These are phyloP conservation scores for Vidua chalybeata DNA, from an alignment of 2,113 vertebrate species.

Conservation along the genomic window DNA sequence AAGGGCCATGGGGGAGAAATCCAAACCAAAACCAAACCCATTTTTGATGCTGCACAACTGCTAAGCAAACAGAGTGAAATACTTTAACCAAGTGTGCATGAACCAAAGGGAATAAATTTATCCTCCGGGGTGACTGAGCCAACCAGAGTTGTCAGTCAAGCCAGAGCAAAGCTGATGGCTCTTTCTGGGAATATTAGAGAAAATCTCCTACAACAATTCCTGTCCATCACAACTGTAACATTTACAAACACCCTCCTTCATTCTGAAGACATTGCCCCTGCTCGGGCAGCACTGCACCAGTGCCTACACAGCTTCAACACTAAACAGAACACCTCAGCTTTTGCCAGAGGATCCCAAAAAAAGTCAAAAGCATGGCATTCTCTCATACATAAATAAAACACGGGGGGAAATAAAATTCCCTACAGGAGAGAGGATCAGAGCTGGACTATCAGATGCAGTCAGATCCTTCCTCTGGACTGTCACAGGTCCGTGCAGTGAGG, in stretches of 20 bases:
- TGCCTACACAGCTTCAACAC: neutral
- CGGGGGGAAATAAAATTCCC: slow-evolving; percentile 16
- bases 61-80: neutral
- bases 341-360: neutral
- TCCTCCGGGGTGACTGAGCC: neutral
- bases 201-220: slow-evolving; percentile 23
- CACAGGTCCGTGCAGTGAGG: neutral
- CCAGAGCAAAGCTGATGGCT: slow-evolving; percentile 20
- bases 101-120: neutral
- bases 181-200: neutral
- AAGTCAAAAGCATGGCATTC: neutral
- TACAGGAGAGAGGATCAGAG: slow-evolving; percentile 40
- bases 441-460: slow-evolving; percentile 28
- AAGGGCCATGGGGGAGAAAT: neutral
- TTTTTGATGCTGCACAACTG: neutral
- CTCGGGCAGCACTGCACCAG: neutral
- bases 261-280: neutral
- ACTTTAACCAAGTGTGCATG: neutral
- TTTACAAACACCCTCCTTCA: slow-evolving; percentile 5
- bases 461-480: slow-evolving; percentile 54
- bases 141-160: neutral
- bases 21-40: neutral
- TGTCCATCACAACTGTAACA: neutral
- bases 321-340: neutral
- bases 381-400: neutral